Evolutionary conservation across 2,113 vertebrate species (phyloP), one percentile per base, ranked within the genome.

Genomic region (Pheucticus melanocephalus): DNA sequence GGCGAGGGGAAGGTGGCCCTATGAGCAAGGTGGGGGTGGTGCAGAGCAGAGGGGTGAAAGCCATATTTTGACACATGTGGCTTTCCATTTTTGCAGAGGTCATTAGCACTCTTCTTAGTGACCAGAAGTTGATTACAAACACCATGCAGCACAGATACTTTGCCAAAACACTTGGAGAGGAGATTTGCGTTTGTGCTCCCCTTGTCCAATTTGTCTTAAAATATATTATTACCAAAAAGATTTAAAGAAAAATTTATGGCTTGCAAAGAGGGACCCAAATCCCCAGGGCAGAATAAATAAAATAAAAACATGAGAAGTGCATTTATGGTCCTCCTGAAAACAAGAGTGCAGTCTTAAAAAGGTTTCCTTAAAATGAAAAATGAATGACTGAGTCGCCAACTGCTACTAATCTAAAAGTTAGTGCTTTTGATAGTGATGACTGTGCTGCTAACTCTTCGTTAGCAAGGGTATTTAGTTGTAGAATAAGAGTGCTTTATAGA

Each of bases 261-360:
- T 97, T 97, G 89, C 96, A 94, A 97, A 97, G 89, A 97, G 96
- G 94, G 91, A 95, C 94, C 61, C 63, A 94, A 97, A 91, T 97
- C 97, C 97, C 97, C 69, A 66, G 96, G 98, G 98, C 95, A 95
- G 91, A 97, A 97, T 98, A 98, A 98, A 98, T 96, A 96, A 97
- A 98, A 96, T 94, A 95, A 97, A 98, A 98, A 98, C 97, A 98
- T 86, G 96, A 98, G 96, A 97, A 97, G 90, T 97, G 96, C 97
- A 97, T 96, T 98, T 97, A 97, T 75, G 75, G 96, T 94, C 92
- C 95, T 97, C 95, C 92, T 50, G 59, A 97, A 98, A 97, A 98
- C 97, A 98, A 96, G 94, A 98, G 96, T 87, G 92, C 93, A 97
- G 89, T 95, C 94, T 97, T 97, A 97, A 97, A 96, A 97, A 97